Evolutionary conservation across 1,140 invertebrate genomes (phyloP), one percentile per base, ranked within the genome.

Genomic region (Hypsibius dujardini): DNA sequence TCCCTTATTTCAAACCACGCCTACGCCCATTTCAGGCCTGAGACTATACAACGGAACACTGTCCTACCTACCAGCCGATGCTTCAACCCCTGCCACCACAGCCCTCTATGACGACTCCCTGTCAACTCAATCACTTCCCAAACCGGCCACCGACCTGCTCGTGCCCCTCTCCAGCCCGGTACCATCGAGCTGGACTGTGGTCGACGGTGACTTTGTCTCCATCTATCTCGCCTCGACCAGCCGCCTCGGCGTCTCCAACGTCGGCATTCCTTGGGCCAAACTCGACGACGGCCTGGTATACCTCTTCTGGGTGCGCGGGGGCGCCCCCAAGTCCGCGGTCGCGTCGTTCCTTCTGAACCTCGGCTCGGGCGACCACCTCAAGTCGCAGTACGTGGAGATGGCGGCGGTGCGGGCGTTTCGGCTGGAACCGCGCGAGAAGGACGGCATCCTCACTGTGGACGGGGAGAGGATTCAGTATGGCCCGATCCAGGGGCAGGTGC

Each of bases 231-330:
- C 42, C 3, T 12, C 45, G 12, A 67, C 42, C 62, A 76, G 62
- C 42, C 62, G 62, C 7, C 7, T 67, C 12, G 62, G 12, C 45
- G 62, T 42, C 42, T 67, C 62, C 62, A 67, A 42, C 42, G 62
- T 45, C 42, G 62, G 12, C 7, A 42, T 67, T 15, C 62, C 62
- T 3, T 67, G 86, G 67, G 87, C 91, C 0, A 85, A 85, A 75
- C 81, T 94, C 2, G 86, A 88, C 74, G 93, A 97, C 79, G 91
- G 91, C 1, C 82, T 89, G 45, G 95, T 96, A 76, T 92, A 90
- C 86, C 82, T 95, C 75, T 80, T 90, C 15, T 85, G 93, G 47
- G 86, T 94, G 47, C 85, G 84, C 77, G 87, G 86, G 59, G 85
- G 88, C 69, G 85, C 89, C 74, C 85, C 85, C 70, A 84, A 67